These are phyloP conservation scores for Philypnodon macrostomus DNA, from an alignment of 2,797 vertebrate genomes.

Conservation along the genomic window DNA sequence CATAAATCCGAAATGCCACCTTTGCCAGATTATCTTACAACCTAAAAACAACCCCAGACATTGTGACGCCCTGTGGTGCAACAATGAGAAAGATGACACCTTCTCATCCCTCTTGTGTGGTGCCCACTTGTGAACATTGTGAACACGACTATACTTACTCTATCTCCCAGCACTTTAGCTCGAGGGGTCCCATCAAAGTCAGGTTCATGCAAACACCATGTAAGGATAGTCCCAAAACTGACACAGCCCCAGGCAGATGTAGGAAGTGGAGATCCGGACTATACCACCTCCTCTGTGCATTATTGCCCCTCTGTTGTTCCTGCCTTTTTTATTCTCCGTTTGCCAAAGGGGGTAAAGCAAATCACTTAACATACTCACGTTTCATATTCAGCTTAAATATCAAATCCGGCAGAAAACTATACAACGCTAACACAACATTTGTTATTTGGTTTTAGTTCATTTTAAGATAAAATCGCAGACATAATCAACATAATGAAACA, in stretches of 20 bases:
- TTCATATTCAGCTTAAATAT: constrained; percentile 30
- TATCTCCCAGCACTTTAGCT: constrained; percentile 27
- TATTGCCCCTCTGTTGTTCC: constrained; percentile 33
- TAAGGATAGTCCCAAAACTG: constrained; percentile 16
- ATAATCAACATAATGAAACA: too few relatives aligned
- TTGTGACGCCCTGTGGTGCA: constrained; percentile 30
- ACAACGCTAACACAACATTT: too few relatives aligned
- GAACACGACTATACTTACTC: constrained; percentile 7
- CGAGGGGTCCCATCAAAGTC: constrained; percentile 44
- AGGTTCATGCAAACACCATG: constrained; percentile 33
- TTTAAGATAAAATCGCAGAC: too few relatives aligned
- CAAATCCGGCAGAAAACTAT: constrained; percentile 5
- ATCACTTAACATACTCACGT: constrained; percentile 23
- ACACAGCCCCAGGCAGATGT: constrained; percentile 39
- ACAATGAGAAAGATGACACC: constrained; percentile 45
- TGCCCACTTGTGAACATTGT: constrained; percentile 24
- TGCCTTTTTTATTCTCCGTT: constrained; percentile 39
- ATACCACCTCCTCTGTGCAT: constrained; percentile 26
- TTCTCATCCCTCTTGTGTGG: constrained; percentile 10
- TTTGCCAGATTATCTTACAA: constrained; percentile 17
- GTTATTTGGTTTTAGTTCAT: too few relatives aligned
- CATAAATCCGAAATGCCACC: background rate
- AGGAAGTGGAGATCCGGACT: constrained; percentile 38
- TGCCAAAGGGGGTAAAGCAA: constrained; percentile 26
- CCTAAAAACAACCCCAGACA: constrained; percentile 37